phyloP scores from a whole-genome alignment of 1,140 invertebrate species.

The Wiebesia pumilae region DNA sequence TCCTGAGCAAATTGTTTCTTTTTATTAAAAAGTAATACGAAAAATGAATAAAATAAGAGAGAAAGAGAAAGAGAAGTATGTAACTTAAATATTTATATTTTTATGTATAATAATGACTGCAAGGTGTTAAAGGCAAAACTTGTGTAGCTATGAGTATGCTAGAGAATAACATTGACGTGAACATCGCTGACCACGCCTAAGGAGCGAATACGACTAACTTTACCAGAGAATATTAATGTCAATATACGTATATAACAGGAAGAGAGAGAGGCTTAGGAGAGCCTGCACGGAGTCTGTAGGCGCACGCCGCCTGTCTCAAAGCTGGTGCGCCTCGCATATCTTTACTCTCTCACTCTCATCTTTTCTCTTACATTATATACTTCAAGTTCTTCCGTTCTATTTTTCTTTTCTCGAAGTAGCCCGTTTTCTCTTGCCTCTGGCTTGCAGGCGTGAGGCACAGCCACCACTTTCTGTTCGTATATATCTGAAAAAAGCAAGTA shows the following conservation, averaged over 20 bases:
- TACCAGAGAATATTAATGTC: slow-evolving; percentile 64
- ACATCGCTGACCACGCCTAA: slow-evolving; percentile 58
- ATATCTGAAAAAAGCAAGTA: slow-evolving; percentile 4
- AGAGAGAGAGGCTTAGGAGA: not conserved
- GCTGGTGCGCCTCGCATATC: not conserved
- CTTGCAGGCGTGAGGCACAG: slow-evolving; percentile 30
- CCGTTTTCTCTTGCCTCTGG: slow-evolving; percentile 53
- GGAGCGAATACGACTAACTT: slow-evolving; percentile 55
- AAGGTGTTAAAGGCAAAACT: slow-evolving; percentile 49
- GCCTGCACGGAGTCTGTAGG: not conserved
- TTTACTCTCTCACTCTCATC: slow-evolving; percentile 22
- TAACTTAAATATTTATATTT: not conserved
- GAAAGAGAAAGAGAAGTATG: not conserved
- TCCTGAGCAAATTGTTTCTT: not conserved
- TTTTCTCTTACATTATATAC: not conserved
- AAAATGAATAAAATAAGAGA: not conserved
- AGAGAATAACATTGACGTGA: not conserved
- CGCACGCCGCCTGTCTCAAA: slow-evolving; percentile 12
- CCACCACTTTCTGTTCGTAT: not conserved
- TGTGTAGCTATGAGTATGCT: not conserved
- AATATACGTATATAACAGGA: slow-evolving; percentile 53
- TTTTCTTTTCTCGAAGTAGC: slow-evolving; percentile 23
- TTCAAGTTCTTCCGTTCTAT: not conserved
- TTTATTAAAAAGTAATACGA: not conserved
- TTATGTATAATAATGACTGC: not conserved